A percentile compares a stretch with the other conserved stretches of the same genome.
Evolutionary conservation across 35 echinoderm and acorn worm species (phyloP).

Genomic region (Ophiothrix spiculata): DNA sequence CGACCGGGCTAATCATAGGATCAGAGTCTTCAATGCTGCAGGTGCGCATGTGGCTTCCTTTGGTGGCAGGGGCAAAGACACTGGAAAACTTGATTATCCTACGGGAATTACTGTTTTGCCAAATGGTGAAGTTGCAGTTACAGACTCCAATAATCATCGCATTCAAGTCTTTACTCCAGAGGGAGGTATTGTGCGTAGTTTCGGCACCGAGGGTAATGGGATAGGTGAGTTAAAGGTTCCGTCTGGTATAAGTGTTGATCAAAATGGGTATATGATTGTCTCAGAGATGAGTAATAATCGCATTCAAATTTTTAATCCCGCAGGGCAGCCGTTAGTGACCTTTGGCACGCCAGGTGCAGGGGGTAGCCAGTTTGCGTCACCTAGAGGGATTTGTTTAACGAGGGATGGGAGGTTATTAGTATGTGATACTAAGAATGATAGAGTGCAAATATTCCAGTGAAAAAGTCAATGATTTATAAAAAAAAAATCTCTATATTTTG

Average conservation of each 20-base stretch:
- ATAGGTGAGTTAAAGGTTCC: conserved; percentile 26
- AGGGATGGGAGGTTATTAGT: conserved; percentile 16
- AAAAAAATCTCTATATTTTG: too few relatives aligned
- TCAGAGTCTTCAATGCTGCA: conserved; percentile 8
- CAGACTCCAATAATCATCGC: conserved; percentile 36
- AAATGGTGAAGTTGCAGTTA: conserved; percentile 26
- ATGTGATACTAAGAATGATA: conserved; percentile 30
- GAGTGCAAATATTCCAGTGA: conserved; percentile 20
- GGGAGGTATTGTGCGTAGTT: not conserved
- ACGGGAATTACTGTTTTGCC: conserved; percentile 29
- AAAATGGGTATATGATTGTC: conserved; percentile 24
- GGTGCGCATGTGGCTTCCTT: not conserved
- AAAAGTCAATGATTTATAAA: too few relatives aligned
- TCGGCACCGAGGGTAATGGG: conserved; percentile 20
- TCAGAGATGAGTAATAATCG: conserved; percentile 33
- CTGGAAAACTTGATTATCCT: conserved; percentile 13
- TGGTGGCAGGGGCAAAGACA: conserved; percentile 1
- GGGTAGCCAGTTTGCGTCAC: conserved; percentile 2
- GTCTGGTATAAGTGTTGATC: conserved; percentile 19
- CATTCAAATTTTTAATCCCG: conserved; percentile 24
- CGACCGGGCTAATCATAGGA: conserved; percentile 18
- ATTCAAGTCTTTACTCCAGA: conserved; percentile 8
- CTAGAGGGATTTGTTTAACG: conserved; percentile 15
- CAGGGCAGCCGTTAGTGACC: conserved; percentile 18
- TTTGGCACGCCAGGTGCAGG: conserved; percentile 3